A percentile compares a stretch with the other conserved stretches of the same genome.
These are phyloP conservation scores for Melanotaenia duboulayi DNA, from an alignment of 2,113 vertebrate species.

Conservation along the genomic window DNA sequence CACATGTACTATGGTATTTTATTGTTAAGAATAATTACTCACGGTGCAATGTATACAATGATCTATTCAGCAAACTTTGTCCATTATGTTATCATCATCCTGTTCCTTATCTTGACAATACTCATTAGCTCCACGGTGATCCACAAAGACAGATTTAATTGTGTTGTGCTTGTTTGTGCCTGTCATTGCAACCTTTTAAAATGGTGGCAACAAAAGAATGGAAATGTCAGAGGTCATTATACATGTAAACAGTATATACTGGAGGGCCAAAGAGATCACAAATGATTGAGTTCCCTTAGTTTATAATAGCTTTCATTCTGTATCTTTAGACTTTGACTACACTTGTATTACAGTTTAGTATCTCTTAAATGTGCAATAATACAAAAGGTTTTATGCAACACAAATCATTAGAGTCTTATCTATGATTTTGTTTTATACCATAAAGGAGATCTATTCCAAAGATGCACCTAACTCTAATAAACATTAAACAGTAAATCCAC, in stretches of 20 bases:
- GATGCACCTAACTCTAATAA: too few species aligned
- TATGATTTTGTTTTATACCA: too few species aligned
- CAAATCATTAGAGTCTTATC: too few species aligned
- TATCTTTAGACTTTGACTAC: too few species aligned
- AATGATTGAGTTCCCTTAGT: not conserved
- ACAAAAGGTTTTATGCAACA: not conserved
- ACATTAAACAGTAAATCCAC: too few species aligned
- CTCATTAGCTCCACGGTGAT: constrained; percentile 46
- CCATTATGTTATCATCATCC: constrained; percentile 39
- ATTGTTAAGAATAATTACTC: constrained; percentile 52
- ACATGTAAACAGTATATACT: not conserved
- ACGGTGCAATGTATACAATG: constrained; percentile 43
- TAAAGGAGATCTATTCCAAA: too few species aligned
- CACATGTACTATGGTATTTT: constrained; percentile 31
- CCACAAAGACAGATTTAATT: constrained; percentile 6
- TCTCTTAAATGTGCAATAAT: not conserved
- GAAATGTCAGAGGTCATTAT: constrained; percentile 6
- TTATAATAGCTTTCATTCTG: too few species aligned
- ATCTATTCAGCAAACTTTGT: constrained; percentile 48
- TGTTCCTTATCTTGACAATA: constrained; percentile 56
- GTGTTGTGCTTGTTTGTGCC: constrained; percentile 7
- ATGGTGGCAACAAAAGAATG: constrained; percentile 12
- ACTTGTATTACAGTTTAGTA: too few species aligned
- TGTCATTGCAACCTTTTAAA: constrained; percentile 11
- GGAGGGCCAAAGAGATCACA: not conserved